Percentiles rank a stretch among this genome's conserved stretches.
phyloP scores from a whole-genome alignment of 2,113 vertebrate species.

The Bubalus kerabau region DNA sequence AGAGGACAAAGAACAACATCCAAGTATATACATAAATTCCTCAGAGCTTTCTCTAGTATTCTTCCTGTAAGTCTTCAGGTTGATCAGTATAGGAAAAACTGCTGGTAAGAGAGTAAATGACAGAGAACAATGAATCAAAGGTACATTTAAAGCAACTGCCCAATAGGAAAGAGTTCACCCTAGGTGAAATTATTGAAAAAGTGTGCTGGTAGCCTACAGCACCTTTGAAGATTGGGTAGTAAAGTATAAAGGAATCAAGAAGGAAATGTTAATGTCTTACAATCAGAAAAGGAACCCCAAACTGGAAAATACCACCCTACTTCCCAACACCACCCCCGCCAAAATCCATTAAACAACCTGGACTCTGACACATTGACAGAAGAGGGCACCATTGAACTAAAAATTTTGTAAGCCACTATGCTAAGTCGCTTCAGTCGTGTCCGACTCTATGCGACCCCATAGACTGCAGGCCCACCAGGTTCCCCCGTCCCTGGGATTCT shows the following conservation, averaged over 20 bases:
- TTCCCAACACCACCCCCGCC: fast-evolving
- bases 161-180: not conserved
- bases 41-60: not conserved
- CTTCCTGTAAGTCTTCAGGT: not conserved
- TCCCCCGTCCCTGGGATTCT: too few relatives aligned
- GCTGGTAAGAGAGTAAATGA: not conserved
- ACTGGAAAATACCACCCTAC: not conserved
- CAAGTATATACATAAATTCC: not conserved
- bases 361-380: slow-evolving; percentile 50
- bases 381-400: slow-evolving; percentile 68
- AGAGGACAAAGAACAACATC: not conserved
- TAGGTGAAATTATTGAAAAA: not conserved
- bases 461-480: too few relatives aligned
- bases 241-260: not conserved
- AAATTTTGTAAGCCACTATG: slow-evolving; percentile 12
- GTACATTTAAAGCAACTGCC: not conserved
- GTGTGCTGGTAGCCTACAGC: not conserved
- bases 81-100: not conserved
- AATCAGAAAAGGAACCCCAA: not conserved
- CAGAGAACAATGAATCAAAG: not conserved
- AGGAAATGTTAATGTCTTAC: not conserved
- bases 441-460: too few relatives aligned
- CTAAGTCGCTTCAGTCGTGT: too few relatives aligned
- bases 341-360: not conserved
- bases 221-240: not conserved